Base-by-base conservation (phyloP, 1,140 invertebrate species). In the Rhynchophorus ferrugineus region DNA sequence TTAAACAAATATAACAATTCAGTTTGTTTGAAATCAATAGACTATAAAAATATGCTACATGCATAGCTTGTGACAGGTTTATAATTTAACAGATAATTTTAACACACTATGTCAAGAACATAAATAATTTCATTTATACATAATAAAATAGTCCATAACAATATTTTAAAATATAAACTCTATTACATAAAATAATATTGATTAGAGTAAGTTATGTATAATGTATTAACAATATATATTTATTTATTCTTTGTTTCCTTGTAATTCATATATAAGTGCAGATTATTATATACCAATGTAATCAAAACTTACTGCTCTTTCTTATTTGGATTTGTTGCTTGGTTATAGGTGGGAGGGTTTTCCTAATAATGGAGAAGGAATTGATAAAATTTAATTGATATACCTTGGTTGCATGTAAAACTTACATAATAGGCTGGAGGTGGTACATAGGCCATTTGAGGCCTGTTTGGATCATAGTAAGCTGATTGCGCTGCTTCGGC, bases 351-450 rank as follows among this genome's bases (percentile, higher is more conserved):
- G 24, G 53, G 53, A 14, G 53, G 53, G 22, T 55, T 55, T 55
- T 55, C 53, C 53, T 55, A 20, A 7, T 44, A 49, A 20, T 41
- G 11, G 3, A 43, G 34, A 37, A 7, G 16, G 3, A 7, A 5
- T 37, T 7, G 16, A 7, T 37, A 7, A 37, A 37, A 13, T 5
- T 13, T 13, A 5, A 8, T 37, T 37, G 8, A 37, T 37, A 37
- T 39, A 17, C 8, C 17, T 9, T 11, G 9, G 16, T 11, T 39
- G 16, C n/a, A 8, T 39, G 1, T 17, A 13, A n/a, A 39, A 80
- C 84, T 79, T 76, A 89, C 87, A 71, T 89, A 87, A 63, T 86
- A 86, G 33, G 84, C 78, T 41, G 89, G 86, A 55, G 87, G 85
- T 60, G 90, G 89, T 86, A 60, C 53, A 37, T 55, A 55, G n/a